These are phyloP conservation scores for Pterocles gutturalis DNA, from an alignment of 2,113 vertebrate genomes.

Conservation along the genomic window DNA sequence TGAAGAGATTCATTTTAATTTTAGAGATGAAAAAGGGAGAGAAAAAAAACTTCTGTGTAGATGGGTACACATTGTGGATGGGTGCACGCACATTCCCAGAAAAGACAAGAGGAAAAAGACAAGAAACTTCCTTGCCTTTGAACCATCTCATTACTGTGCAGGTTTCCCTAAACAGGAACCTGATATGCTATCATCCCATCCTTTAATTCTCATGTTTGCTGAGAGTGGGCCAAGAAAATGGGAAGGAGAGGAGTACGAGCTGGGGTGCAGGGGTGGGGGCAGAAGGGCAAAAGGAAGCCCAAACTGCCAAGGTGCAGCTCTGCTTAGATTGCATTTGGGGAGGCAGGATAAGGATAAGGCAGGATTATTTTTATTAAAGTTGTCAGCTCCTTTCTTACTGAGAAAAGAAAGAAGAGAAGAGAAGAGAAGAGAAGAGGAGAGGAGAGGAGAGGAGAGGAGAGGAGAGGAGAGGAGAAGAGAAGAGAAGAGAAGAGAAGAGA, in stretches of 20 bases:
- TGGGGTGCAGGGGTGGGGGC: neutral
- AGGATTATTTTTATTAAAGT: neutral
- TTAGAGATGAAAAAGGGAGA: neutral
- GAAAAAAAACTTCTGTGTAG: neutral
- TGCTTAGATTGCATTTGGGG: neutral
- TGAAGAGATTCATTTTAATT: neutral
- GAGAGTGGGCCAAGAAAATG: neutral
- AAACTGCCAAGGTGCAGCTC: neutral
- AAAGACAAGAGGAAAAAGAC: neutral
- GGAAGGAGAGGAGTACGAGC: neutral
- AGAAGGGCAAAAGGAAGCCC: neutral
- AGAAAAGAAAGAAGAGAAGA: no score
- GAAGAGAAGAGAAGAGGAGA: no score
- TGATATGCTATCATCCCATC: neutral
- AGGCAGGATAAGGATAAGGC: neutral
- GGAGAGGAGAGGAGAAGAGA: no score
- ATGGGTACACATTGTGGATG: neutral
- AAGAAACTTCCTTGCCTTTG: neutral
- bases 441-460: no score
- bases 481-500: no score
- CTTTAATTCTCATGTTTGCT: neutral
- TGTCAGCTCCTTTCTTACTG: neutral
- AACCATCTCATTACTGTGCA: neutral
- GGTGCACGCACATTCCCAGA: neutral
- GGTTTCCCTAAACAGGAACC: neutral